These are phyloP conservation scores for Botia almorhae DNA, from an alignment of 2,797 vertebrate species.

Conservation along the genomic window DNA sequence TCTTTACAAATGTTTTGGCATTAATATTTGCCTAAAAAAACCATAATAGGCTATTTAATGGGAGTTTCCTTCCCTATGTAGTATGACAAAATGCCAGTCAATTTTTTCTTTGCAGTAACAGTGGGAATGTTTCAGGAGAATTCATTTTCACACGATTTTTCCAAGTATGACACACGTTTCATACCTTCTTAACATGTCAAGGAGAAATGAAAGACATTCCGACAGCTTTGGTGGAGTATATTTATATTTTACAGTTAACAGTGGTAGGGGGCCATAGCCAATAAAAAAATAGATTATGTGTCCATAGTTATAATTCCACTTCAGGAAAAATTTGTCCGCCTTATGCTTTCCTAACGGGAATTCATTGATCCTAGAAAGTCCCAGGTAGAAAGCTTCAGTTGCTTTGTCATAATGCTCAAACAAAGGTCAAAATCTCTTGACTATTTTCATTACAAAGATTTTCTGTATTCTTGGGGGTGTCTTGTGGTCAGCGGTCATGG, in stretches of 20 bases:
- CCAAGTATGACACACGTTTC: background rate
- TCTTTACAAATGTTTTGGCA: background rate
- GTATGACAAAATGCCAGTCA: background rate
- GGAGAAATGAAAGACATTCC: conserved; percentile 15
- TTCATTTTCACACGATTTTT: background rate
- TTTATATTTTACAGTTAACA: conserved; percentile 67
- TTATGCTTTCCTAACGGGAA: background rate
- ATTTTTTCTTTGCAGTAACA: background rate
- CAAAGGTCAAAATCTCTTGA: background rate
- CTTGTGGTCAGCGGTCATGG: background rate
- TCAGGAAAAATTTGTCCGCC: conserved; percentile 32
- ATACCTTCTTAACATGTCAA: background rate
- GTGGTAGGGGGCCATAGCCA: conserved; percentile 47
- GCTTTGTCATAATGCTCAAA: background rate
- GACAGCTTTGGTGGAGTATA: conserved; percentile 52
- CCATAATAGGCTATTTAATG: too few relatives aligned
- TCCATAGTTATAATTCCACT: conserved; percentile 18
- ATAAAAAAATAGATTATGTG: conserved; percentile 58
- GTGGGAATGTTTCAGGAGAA: too few relatives aligned
- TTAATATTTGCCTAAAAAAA: background rate
- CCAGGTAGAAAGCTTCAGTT: background rate
- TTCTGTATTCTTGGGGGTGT: background rate
- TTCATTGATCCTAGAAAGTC: background rate
- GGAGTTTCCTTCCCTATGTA: background rate
- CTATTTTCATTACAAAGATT: conserved; percentile 17